Conservation (phyloP, 2,113 vertebrate species). For the Notarius lentiginosus region DNA sequence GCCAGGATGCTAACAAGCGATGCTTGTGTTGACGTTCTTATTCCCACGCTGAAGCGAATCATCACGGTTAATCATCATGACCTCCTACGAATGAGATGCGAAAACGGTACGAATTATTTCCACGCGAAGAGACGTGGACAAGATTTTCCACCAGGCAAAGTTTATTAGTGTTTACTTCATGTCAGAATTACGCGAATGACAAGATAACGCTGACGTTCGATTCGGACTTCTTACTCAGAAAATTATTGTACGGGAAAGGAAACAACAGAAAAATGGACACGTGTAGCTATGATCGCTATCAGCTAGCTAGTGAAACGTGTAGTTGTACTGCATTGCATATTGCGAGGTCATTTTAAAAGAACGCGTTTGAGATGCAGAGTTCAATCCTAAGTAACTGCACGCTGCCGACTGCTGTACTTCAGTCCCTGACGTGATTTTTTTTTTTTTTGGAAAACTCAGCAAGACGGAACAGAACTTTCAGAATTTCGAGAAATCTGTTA, state of each 20-base stretch:
- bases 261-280: neutral
- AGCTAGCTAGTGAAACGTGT: neutral
- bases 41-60: no score
- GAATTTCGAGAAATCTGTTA: neutral
- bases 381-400: neutral
- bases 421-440: neutral
- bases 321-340: neutral
- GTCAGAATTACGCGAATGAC: neutral
- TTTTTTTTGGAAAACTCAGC: neutral
- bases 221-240: neutral
- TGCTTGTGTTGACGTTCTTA: no score
- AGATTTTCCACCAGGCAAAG: neutral
- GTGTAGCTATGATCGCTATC: neutral
- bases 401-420: neutral
- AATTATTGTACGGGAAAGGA: neutral
- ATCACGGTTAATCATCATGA: no score
- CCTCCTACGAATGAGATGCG: no score
- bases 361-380: neutral
- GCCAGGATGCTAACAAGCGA: neutral
- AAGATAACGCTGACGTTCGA: no score
- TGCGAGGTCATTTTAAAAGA: neutral
- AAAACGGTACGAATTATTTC: neutral
- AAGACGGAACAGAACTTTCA: neutral
- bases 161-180: neutral
- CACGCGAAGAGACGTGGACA: neutral